phyloP scores from a whole-genome alignment of 1,140 invertebrate genomes.

The Drosophila serrata region DNA sequence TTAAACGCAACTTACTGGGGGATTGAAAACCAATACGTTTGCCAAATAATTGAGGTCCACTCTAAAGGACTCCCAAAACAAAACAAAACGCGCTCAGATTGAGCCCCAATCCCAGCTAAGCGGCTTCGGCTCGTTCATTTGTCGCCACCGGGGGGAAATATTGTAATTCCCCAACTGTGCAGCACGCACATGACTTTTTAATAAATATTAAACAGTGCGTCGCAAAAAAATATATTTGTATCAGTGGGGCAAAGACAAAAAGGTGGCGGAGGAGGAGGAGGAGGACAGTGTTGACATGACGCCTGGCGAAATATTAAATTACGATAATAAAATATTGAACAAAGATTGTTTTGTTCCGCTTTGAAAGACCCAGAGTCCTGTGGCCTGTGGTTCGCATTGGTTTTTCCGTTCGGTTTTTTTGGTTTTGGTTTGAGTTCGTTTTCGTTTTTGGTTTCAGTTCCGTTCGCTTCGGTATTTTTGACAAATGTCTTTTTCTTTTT shows the following conservation, averaged over 20 bases:
- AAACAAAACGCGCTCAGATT: slow-evolving; percentile 36
- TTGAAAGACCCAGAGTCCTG: slow-evolving; percentile 35
- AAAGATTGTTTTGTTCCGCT: slow-evolving; percentile 72
- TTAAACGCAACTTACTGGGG: slow-evolving; percentile 1
- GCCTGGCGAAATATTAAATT: slow-evolving; percentile 70
- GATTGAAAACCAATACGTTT: slow-evolving; percentile 3
- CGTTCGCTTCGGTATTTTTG: slow-evolving; percentile 57
- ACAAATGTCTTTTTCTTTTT: slow-evolving; percentile 63
- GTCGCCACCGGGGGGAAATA: slow-evolving; percentile 48
- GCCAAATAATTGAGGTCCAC: slow-evolving; percentile 21
- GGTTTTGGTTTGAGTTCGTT: slow-evolving; percentile 8
- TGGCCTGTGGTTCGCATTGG: slow-evolving; percentile 42
- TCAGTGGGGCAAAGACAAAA: slow-evolving; percentile 23
- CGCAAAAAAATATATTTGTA: slow-evolving; percentile 47
- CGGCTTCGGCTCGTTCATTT: slow-evolving; percentile 56
- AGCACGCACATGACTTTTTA: slow-evolving; percentile 80
- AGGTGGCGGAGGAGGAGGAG: not conserved
- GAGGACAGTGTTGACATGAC: slow-evolving; percentile 28
- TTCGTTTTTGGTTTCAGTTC: slow-evolving; percentile 16
- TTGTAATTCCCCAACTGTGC: slow-evolving; percentile 68
- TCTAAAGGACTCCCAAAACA: slow-evolving; percentile 20
- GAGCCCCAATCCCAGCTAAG: slow-evolving; percentile 50
- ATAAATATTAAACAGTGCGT: slow-evolving; percentile 80
- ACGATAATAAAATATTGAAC: slow-evolving; percentile 80
- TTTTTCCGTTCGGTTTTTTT: slow-evolving; percentile 22